phyloP scores from a whole-genome alignment of 53 echinoderm and acorn worm genomes.

The Apostichopus leukothele region DNA sequence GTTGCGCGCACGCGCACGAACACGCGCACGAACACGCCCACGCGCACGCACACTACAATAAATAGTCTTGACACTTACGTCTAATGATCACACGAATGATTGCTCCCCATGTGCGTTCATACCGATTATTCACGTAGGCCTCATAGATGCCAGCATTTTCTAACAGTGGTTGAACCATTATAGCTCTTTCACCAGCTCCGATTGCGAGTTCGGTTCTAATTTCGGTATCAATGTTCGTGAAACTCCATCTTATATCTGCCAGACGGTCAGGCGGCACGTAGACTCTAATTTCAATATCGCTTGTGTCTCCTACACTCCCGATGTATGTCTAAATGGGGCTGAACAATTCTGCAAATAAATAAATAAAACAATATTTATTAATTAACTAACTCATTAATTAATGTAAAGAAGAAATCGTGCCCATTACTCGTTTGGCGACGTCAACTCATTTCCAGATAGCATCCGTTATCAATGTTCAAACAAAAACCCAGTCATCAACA shows the following conservation, averaged over 20 bases:
- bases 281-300: background rate
- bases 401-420: too few relatives aligned
- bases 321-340: background rate
- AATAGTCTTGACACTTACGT: background rate
- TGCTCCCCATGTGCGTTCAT: constrained; percentile 5
- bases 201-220: background rate
- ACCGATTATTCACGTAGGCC: background rate
- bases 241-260: background rate
- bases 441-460: too few relatives aligned
- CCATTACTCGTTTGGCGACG: too few relatives aligned
- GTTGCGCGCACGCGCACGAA: too few relatives aligned
- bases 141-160: constrained; percentile 29
- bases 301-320: background rate
- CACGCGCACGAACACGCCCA: too few relatives aligned
- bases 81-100: constrained; percentile 2
- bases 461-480: too few relatives aligned
- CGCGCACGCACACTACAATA: too few relatives aligned
- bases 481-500: too few relatives aligned
- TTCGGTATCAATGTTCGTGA: background rate
- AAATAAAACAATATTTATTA: too few relatives aligned
- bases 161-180: background rate
- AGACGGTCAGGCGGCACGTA: background rate
- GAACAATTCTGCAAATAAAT: too few relatives aligned
- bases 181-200: background rate
- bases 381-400: too few relatives aligned